A percentile compares a stretch with the other conserved stretches of the same genome.
Conservation (phyloP, 2,113 vertebrate species). For the Gymnobelideus leadbeateri region DNA sequence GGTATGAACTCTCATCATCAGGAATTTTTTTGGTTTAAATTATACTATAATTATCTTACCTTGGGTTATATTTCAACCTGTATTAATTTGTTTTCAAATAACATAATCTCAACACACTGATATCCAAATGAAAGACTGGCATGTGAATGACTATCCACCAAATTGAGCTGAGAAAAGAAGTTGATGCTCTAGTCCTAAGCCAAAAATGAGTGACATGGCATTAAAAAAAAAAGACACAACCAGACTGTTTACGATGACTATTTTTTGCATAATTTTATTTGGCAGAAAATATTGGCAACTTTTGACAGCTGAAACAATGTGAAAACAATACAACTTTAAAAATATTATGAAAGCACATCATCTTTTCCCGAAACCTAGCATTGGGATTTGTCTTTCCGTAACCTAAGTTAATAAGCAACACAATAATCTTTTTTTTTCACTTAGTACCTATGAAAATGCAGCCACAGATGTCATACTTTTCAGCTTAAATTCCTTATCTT, state of each 20-base stretch:
- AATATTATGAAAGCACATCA: slow-evolving; percentile 45
- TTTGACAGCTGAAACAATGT: slow-evolving; percentile 43
- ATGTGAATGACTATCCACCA: slow-evolving; percentile 35
- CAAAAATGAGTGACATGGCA: slow-evolving; percentile 15
- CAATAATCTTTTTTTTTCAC: slow-evolving; percentile 47
- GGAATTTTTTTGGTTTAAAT: neutral
- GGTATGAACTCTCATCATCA: neutral
- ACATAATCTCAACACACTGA: slow-evolving; percentile 37
- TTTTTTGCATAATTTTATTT: slow-evolving; percentile 54
- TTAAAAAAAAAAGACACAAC: slow-evolving; percentile 40
- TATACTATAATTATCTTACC: neutral
- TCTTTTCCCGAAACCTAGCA: slow-evolving; percentile 47
- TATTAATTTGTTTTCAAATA: slow-evolving; percentile 51
- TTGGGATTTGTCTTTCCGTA: neutral
- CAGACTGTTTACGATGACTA: neutral
- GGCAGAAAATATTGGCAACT: slow-evolving; percentile 43
- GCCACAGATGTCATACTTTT: slow-evolving; percentile 35
- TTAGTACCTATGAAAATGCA: slow-evolving; percentile 70
- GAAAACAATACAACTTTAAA: slow-evolving; percentile 47
- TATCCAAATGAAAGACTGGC: slow-evolving; percentile 33
- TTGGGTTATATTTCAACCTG: slow-evolving; percentile 46
- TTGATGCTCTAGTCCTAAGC: slow-evolving; percentile 2
- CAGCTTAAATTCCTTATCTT: slow-evolving; percentile 54
- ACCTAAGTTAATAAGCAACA: slow-evolving; percentile 31
- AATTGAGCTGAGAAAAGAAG: slow-evolving; percentile 24